phyloP scores from a whole-genome alignment of 2,113 vertebrate genomes.

The Oncorhynchus kisutch region DNA sequence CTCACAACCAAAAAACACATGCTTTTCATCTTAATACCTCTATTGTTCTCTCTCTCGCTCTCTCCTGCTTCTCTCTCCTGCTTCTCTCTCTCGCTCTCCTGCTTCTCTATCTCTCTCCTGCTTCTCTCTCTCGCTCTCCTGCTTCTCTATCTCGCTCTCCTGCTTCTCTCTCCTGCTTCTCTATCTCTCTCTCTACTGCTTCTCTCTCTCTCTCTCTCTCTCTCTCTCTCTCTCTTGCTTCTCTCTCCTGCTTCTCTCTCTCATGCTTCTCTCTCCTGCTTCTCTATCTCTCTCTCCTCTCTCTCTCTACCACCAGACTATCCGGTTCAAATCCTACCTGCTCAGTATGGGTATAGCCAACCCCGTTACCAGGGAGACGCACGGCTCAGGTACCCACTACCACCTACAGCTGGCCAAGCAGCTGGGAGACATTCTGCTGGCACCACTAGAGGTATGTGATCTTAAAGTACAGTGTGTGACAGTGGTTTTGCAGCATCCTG shows the following conservation, averaged over 20 bases:
- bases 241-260: not conserved
- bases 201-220: not conserved
- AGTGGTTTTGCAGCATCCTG: not conserved
- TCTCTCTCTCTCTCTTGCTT: no score
- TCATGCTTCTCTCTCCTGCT: no score
- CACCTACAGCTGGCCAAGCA: slow-evolving; percentile 95
- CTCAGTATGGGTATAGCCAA: slow-evolving; percentile 97
- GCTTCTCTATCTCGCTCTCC: no score
- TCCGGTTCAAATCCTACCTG: slow-evolving; percentile 95
- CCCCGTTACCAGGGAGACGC: slow-evolving; percentile 92
- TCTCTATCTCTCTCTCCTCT: slow-evolving; percentile 13
- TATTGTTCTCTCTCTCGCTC: no score
- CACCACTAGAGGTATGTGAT: slow-evolving; percentile 84
- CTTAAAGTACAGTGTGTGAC: not conserved
- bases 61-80: no score
- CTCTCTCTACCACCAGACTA: slow-evolving; percentile 76
- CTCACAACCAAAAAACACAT: no score
- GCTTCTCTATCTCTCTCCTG: not conserved
- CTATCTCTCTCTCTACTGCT: not conserved
- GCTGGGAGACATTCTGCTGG: slow-evolving; percentile 87
- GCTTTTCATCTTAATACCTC: not conserved
- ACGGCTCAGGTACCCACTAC: slow-evolving; percentile 94
- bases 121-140: no score
- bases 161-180: no score
- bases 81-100: not conserved